These are phyloP conservation scores for Gisinianus flammeolus DNA, from an alignment of 2,888 invertebrate genomes.

Conservation along the genomic window DNA sequence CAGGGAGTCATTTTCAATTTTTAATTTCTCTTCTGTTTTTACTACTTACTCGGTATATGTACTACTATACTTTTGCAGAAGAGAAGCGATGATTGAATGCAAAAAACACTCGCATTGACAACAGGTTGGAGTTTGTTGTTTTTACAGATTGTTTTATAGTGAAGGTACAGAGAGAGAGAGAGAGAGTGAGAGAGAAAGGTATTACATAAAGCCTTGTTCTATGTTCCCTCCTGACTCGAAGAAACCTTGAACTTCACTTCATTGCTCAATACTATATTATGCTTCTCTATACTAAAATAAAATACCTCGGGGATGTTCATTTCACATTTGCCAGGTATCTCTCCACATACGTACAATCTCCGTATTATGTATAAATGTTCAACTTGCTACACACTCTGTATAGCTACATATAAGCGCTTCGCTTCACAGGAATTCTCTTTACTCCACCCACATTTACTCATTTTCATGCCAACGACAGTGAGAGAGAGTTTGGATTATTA, in stretches of 20 bases:
- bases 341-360: background rate
- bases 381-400: background rate
- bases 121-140: background rate
- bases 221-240: background rate
- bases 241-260: slow-evolving; percentile 28
- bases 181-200: background rate
- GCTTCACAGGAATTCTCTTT: background rate
- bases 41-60: too few species aligned
- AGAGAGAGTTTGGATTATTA: background rate
- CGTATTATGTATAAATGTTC: background rate
- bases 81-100: too few species aligned
- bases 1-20: too few species aligned
- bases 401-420: background rate
- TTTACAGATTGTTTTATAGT: background rate
- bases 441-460: slow-evolving; percentile 10
- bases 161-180: background rate
- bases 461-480: background rate
- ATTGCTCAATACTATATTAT: slow-evolving; percentile 23
- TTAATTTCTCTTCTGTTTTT: too few species aligned
- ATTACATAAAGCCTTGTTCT: background rate
- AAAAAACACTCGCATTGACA: background rate
- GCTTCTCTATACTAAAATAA: too few species aligned
- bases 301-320: too few species aligned
- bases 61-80: too few species aligned
- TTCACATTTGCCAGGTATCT: background rate